phyloP scores from a whole-genome alignment of 2,113 vertebrate species.

The Tricholaema leucomelas region DNA sequence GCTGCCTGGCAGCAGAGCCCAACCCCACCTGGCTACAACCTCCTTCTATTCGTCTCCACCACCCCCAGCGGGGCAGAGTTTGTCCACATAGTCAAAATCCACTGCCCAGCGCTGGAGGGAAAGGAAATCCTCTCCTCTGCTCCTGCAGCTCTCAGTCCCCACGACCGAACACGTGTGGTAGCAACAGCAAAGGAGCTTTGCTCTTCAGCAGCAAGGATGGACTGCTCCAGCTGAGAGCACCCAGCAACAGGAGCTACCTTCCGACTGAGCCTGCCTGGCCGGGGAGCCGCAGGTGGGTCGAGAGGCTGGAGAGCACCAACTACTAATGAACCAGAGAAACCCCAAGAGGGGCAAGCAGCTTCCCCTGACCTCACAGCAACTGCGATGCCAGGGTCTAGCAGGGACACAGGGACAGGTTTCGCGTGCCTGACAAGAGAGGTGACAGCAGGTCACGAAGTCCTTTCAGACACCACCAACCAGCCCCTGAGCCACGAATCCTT shows the following conservation, averaged over 20 bases:
- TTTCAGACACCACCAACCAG: rapidly evolving
- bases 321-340: not conserved
- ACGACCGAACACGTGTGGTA: rapidly evolving
- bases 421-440: rapidly evolving
- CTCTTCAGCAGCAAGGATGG: rapidly evolving
- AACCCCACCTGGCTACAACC: too few species aligned
- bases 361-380: rapidly evolving
- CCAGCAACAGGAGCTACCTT: rapidly evolving
- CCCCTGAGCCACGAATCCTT: rapidly evolving
- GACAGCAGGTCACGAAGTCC: not conserved
- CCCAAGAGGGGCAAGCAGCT: rapidly evolving
- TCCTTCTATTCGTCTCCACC: not conserved
- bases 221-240: not conserved
- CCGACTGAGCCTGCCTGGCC: rapidly evolving
- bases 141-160: not conserved
- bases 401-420: rapidly evolving
- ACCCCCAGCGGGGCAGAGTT: rapidly evolving
- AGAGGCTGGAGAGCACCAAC: not conserved
- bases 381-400: too few species aligned
- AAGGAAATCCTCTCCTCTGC: rapidly evolving
- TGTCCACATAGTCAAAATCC: not conserved
- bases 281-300: not conserved
- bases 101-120: rapidly evolving
- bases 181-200: not conserved
- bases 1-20: too few species aligned